A percentile compares a stretch with the other conserved stretches of the same genome.
These are phyloP conservation scores for Drosophila asahinai DNA, from an alignment of 1,140 invertebrate species.

Conservation along the genomic window DNA sequence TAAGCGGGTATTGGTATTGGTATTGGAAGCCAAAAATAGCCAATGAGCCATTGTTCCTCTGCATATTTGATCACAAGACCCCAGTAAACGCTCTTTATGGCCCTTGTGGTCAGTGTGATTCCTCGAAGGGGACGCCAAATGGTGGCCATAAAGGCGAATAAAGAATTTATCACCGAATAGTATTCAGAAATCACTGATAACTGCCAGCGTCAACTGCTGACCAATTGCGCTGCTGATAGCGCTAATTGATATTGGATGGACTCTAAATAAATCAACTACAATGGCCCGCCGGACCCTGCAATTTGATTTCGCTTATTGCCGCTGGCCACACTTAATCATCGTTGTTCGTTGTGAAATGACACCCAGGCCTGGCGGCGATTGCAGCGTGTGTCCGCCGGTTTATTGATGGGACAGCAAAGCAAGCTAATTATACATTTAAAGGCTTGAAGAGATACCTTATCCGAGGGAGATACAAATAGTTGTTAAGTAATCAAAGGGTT, in stretches of 20 bases:
- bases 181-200: constrained; percentile 64
- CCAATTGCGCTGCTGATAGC: constrained; percentile 45
- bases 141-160: constrained; percentile 6
- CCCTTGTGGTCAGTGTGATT: constrained; percentile 60
- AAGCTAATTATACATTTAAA: constrained; percentile 21
- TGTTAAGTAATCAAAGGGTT: not conserved
- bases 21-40: constrained; percentile 53
- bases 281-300: constrained; percentile 17
- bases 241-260: constrained; percentile 61
- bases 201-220: constrained; percentile 54
- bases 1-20: constrained; percentile 1
- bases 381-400: constrained; percentile 23
- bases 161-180: constrained; percentile 40
- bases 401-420: constrained; percentile 28
- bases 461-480: constrained; percentile 7
- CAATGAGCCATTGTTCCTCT: constrained; percentile 38
- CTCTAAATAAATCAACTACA: constrained; percentile 40
- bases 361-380: constrained; percentile 23
- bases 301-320: constrained; percentile 44
- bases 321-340: constrained; percentile 37
- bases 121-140: constrained; percentile 8
- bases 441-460: constrained; percentile 21
- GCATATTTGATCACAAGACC: constrained; percentile 38
- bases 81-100: constrained; percentile 16
- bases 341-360: constrained; percentile 40